Evolutionary conservation across 2,113 vertebrate species (phyloP).

Genomic region (Typhlomys cinereus): DNA sequence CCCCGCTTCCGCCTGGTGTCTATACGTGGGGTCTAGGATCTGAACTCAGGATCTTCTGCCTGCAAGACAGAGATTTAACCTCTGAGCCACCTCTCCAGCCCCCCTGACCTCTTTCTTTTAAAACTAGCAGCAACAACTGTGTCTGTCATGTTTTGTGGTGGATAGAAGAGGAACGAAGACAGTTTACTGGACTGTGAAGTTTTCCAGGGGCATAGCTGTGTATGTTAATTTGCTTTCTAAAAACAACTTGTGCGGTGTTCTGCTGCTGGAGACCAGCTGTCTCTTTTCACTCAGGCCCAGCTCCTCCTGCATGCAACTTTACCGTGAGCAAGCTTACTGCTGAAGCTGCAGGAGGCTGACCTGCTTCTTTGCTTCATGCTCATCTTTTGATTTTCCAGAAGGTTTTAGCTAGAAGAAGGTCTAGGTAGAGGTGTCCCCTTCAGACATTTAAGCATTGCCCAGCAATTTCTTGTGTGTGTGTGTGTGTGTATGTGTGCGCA

Average conservation of each 20-base stretch:
- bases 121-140: not conserved
- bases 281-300: not conserved
- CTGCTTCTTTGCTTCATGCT: not conserved
- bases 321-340: not conserved
- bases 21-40: no score
- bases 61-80: no score
- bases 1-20: no score
- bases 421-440: not conserved
- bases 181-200: not conserved
- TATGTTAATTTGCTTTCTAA: constrained; percentile 28
- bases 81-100: no score
- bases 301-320: not conserved
- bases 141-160: not conserved
- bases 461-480: not conserved
- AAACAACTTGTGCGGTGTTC: not conserved
- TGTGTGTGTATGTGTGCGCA: no score
- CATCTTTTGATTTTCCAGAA: not conserved
- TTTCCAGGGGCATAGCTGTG: not conserved
- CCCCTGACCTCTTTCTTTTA: constrained; percentile 24
- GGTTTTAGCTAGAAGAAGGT: not conserved
- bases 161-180: not conserved
- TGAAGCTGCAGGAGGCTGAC: rapidly evolving
- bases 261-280: not conserved
- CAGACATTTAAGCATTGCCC: no score
- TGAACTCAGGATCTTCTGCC: no score